Base-by-base conservation (phyloP, 2,888 invertebrate genomes). In the Cantharis lateralis region DNA sequence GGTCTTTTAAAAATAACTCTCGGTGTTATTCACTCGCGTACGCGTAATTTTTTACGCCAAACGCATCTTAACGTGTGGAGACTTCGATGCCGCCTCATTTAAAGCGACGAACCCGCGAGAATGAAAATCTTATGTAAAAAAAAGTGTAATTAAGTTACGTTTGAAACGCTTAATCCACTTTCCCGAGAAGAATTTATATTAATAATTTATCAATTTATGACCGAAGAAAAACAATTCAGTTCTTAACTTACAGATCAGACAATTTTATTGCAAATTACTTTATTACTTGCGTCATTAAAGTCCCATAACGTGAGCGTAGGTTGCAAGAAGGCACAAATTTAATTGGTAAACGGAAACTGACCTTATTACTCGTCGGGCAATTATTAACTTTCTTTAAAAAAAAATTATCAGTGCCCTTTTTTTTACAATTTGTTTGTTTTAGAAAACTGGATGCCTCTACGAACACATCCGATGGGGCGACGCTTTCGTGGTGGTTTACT, bases 391-490 rank as follows among this genome's bases (percentile, higher is more conserved):
- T 11, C 24, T 70, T 61, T 15, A n/a, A 15, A 20, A 18, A 20
- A 24, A 24, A 20, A 20, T n/a, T 0, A 5, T 2, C 15, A 18
- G 16, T 11, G 64, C 5, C 15, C 13, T 10, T 20, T 18, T 9
- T 64, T 64, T 64, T 13, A 15, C 18, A 10, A n/a, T 66, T 66
- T n/a, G 79, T 83, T 84, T 85, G 80, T 91, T 88, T 82, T 87
- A 93, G 94, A 92, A 93, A 88, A 92, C 93, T 82, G 94, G 94
- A 71, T 94, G 94, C 84, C 88, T 94, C 72, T 93, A 93, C 82
- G 94, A 94, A 84, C 94, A 95, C 87, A 90, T 94, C 79, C 90
- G 94, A 83, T 95, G 95, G 95, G 95, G 95, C 26, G 95, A 95
- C 84, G 95, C 95, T 0, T 95, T 95, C 86, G 93, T 95, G 28